Evolutionary conservation across 2,888 invertebrate genomes (phyloP), one percentile per base, ranked within the genome.

Genomic region (Coecobrya sp.): DNA sequence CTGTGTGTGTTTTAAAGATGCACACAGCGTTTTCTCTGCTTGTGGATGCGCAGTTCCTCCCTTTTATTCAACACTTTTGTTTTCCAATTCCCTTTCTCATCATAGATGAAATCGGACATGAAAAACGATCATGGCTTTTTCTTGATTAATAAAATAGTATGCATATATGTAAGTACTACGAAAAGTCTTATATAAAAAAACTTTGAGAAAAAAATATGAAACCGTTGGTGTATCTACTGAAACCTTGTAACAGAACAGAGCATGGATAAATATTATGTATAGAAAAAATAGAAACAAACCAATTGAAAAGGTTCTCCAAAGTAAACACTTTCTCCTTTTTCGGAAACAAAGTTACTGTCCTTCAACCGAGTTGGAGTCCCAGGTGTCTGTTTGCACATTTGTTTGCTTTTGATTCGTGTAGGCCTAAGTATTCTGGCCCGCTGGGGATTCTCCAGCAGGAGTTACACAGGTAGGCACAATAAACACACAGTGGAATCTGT

Each of bases 271-370:
- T 49, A n/a, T 8, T 79, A 16, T 73, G 36, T 73, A 55, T 55
- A 76, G 1, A 30, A 81, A 45, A 85, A 68, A n/a, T n/a, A 49
- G 16, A 22, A 81, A 70, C 86, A 52, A 86, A 86, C 86, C 86
- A 86, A 70, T 68, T 86, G 13, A 8, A 55, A 70, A 55, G 22
- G 30, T 86, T 86, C 49, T 86, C 86, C 52, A n/a, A 13, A n/a
- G 86, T 30, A 86, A 70, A 86, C 19, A 27, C 52, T 86, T 86
- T 52, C 55, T 70, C 52, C 52, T 86, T 27, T n/a, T 45, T 19
- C 13, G 45, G 84, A 45, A 25, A 84, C 42, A 84, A 81, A 59
- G 81, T 81, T 81, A 10, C 81, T 55, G 55, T 81, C 36, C 52
- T 55, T 30, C 19, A 16, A 0, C 16, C 30, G 36, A 16, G 49